Base-by-base conservation (phyloP, 1,140 invertebrate genomes). In the Thaumatotibia leucotreta region DNA sequence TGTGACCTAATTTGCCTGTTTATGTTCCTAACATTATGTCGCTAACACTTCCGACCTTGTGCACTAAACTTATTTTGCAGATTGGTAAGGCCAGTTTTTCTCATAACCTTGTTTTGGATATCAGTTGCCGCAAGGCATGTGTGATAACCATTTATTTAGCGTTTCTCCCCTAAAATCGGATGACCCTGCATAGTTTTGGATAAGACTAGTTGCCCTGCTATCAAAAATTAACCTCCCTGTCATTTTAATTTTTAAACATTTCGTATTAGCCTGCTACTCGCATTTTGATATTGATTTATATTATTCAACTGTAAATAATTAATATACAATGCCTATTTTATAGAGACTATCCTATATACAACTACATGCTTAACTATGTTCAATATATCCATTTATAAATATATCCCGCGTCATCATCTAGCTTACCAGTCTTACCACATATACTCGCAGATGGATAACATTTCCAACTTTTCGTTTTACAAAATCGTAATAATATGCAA, bases 1-100 rank as follows among this genome's bases (percentile, higher is more conserved):
- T 67, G 58, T 52, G 39, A 14, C 20, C 10, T 45, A 49, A 82
- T 85, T 83, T 86, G 86, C 85, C 84, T 90, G 81, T 73, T 64
- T 79, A 76, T 79, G 69, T 80, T 79, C 77, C 80, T 87, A 88
- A 84, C 79, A 63, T 85, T 89, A 70, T 87, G 84, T 90, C 82
- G 84, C 88, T 90, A 90, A 90, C 88, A 84, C 76, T 73, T 66
- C 72, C 69, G 69, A 70, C 70, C 71, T 75, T 73, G 62, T 78
- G 86, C 85, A 88, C 82, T 74, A 69, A 66, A 61, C 63, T 82
- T 86, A 54, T 74, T 82, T 88, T 80, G 80, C 80, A 84, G 74
- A 74, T 68, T 67, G 52, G 52, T 31, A 58, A 58, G 52, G 52
- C 52, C 52, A 14, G 39, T 27, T 3, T 39, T 39, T 58, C 24